These are phyloP conservation scores for Halcyon chelicuti DNA, from an alignment of 2,797 vertebrate genomes.

Conservation along the genomic window DNA sequence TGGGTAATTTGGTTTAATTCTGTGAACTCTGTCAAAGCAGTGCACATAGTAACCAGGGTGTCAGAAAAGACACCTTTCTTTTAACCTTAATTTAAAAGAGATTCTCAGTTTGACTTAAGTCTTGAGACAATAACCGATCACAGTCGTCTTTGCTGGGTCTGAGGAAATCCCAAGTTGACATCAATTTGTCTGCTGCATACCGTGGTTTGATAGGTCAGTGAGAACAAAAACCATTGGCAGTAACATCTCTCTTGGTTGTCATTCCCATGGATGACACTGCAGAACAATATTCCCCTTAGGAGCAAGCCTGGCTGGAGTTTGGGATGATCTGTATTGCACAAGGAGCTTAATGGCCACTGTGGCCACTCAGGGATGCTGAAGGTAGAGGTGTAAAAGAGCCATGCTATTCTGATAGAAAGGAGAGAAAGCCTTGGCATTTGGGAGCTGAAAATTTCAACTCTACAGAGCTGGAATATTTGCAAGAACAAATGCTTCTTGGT, in stretches of 20 bases:
- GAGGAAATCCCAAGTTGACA: not conserved
- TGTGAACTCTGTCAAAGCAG: not conserved
- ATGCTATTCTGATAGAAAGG: not conserved
- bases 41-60: not conserved
- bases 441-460: not conserved
- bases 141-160: rapidly evolving
- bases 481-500: not conserved
- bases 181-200: rapidly evolving
- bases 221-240: not conserved
- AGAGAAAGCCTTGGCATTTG: not conserved
- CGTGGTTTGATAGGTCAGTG: not conserved
- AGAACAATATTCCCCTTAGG: not conserved
- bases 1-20: not conserved
- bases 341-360: not conserved
- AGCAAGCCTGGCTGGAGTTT: not conserved
- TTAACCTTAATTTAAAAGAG: not conserved
- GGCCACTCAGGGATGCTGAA: not conserved
- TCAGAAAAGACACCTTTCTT: not conserved
- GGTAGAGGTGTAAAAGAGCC: not conserved
- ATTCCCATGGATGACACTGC: not conserved
- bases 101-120: not conserved
- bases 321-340: not conserved
- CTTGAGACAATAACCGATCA: not conserved
- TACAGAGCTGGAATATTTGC: not conserved
- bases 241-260: not conserved